phyloP scores from a whole-genome alignment of 2,888 invertebrate species.

The Calameuta filiformis region DNA sequence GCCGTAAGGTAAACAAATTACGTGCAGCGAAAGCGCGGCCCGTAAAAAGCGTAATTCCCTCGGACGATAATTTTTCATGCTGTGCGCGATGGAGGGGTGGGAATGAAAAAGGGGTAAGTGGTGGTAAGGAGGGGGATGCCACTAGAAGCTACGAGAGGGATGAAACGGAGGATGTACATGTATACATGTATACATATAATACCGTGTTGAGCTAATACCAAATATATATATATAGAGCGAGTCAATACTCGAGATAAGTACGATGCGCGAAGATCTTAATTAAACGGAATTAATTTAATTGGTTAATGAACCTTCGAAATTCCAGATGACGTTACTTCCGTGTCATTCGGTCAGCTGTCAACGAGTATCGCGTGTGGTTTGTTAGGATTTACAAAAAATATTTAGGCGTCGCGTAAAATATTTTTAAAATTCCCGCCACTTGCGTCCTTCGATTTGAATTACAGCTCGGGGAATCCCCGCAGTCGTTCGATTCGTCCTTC shows the following conservation, averaged over 20 bases:
- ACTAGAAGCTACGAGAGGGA: background rate
- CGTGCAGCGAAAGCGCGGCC: background rate
- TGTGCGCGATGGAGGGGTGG: background rate
- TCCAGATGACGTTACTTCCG: background rate
- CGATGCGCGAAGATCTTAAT: background rate
- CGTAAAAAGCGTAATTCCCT: background rate
- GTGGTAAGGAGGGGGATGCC: background rate
- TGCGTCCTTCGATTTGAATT: background rate
- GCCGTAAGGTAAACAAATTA: background rate
- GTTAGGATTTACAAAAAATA: background rate
- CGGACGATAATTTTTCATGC: background rate
- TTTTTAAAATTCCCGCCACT: no score
- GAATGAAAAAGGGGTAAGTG: background rate
- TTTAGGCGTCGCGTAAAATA: background rate
- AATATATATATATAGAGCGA: background rate
- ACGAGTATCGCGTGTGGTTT: background rate
- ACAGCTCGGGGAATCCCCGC: background rate
- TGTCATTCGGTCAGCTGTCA: background rate
- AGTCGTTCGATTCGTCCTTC: no score
- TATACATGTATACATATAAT: background rate
- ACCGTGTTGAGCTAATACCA: background rate
- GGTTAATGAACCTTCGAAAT: background rate
- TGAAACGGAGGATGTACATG: background rate
- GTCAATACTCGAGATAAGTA: background rate
- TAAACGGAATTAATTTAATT: background rate